Base-by-base conservation (phyloP, 2,888 invertebrate species). In the Troides helena region DNA sequence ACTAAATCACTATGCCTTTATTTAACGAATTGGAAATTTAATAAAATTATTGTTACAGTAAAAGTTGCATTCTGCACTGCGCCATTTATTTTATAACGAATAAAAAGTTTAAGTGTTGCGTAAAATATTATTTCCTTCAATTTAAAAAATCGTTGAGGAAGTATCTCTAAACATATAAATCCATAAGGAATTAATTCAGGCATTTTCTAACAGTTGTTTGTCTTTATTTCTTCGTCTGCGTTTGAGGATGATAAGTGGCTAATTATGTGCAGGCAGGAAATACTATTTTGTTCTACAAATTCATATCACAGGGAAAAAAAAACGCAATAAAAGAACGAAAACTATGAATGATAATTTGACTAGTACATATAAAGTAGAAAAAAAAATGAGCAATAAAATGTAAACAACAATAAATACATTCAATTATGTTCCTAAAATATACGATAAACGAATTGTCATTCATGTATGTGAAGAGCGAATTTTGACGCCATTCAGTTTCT, bases 301-400 rank as follows among this genome's bases (percentile, higher is more conserved):
- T 77, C 80, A 85, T 90, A 90, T 90, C 89, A 90, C 90, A 90
- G 89, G 86, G 84, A 84, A 80, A 86, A 80, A 80, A 80, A 86
- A 80, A 83, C 76, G 74, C 74, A 82, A 83, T 81, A 82, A 81
- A 84, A 79, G 39, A 81, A 83, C 81, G 72, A 75, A 73, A 74
- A 73, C 73, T 74, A 80, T 77, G 79, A 85, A 83, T 83, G 85
- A 83, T 84, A 82, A 77, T 81, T 87, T 90, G 90, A 90, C 90
- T 90, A 90, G 90, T 87, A 85, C 80, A 85, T 80, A 82, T 77
- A 78, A 78, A 80, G 78, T 81, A 78, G 78, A 77, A 78, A 78
- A 78, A 80, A 75, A 77, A 76, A 83, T 75, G 72, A 72, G 69
- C 66, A 72, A 72, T 79, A 80, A 80, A 78, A 82, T 62, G 66